These are phyloP conservation scores for Drosophila ohnishii DNA, from an alignment of 1,140 invertebrate genomes.

Conservation along the genomic window DNA sequence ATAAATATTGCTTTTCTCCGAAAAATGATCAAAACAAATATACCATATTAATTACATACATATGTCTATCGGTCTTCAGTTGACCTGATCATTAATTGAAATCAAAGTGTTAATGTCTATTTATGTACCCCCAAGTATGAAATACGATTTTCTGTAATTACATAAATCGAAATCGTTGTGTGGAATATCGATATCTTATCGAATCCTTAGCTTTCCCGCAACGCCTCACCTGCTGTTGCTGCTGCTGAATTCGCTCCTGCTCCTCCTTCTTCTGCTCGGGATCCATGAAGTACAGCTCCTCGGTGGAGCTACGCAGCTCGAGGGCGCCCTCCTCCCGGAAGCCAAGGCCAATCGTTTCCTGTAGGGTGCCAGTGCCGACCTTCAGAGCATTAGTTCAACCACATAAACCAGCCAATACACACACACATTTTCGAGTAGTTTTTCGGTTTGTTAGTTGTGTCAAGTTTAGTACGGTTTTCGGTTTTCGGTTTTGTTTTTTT, in stretches of 20 bases:
- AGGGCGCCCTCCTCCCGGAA: constrained; percentile 91
- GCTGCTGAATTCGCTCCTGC: constrained; percentile 76
- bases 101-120: not conserved
- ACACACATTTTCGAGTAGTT: constrained; percentile 39
- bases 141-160: not conserved
- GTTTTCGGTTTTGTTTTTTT: constrained; percentile 10
- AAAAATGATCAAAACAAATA: too few relatives aligned
- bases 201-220: not conserved
- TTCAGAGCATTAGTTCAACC: constrained; percentile 76
- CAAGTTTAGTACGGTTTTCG: constrained; percentile 14
- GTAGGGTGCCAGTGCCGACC: constrained; percentile 83
- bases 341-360: constrained; percentile 84
- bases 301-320: constrained; percentile 92
- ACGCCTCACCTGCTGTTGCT: constrained; percentile 68
- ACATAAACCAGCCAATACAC: constrained; percentile 69
- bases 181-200: not conserved
- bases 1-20: too few relatives aligned
- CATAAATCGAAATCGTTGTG: not conserved
- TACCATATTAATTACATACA: too few relatives aligned
- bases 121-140: not conserved
- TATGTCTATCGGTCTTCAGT: not conserved
- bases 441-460: constrained; percentile 23
- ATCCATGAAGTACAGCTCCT: constrained; percentile 92
- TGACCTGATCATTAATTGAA: not conserved
- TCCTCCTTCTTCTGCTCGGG: constrained; percentile 85